Conservation (phyloP, 2,888 invertebrate species). For the Aethes cnicana region DNA sequence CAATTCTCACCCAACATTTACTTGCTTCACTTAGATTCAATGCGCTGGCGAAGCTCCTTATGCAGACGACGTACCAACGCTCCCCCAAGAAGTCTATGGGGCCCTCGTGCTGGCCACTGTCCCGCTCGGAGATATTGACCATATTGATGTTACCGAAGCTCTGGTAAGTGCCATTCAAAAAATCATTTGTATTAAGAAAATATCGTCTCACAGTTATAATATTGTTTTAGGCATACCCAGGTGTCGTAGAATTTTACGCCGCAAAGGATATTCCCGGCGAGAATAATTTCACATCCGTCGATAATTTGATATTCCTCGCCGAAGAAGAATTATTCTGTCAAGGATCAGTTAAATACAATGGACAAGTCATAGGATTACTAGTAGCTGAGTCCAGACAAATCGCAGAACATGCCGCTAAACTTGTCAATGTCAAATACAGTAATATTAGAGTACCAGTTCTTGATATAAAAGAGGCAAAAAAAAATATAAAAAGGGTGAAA, state of each 20-base stretch:
- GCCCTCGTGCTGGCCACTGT: conserved; percentile 84
- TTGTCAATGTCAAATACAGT: conserved; percentile 70
- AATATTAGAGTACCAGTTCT: conserved; percentile 41
- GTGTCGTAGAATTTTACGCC: conserved; percentile 84
- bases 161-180: conserved; percentile 66
- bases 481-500: conserved; percentile 40
- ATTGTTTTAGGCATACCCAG: conserved; percentile 76
- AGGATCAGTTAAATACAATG: conserved; percentile 79
- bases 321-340: conserved; percentile 75
- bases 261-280: conserved; percentile 86
- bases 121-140: conserved; percentile 76
- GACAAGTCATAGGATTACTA: conserved; percentile 86
- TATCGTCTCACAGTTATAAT: no score
- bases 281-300: conserved; percentile 73
- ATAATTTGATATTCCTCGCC: no score
- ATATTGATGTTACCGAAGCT: conserved; percentile 83
- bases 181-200: not conserved
- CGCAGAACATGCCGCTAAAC: conserved; percentile 74
- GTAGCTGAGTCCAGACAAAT: conserved; percentile 78
- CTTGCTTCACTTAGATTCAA: no score
- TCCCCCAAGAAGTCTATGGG: conserved; percentile 84
- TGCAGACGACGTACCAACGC: conserved; percentile 82
- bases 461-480: conserved; percentile 38
- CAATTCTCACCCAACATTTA: conserved; percentile 56
- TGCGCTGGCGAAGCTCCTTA: conserved; percentile 86